These are phyloP conservation scores for Cherax destructor DNA, from an alignment of 1,140 invertebrate species.

Conservation along the genomic window DNA sequence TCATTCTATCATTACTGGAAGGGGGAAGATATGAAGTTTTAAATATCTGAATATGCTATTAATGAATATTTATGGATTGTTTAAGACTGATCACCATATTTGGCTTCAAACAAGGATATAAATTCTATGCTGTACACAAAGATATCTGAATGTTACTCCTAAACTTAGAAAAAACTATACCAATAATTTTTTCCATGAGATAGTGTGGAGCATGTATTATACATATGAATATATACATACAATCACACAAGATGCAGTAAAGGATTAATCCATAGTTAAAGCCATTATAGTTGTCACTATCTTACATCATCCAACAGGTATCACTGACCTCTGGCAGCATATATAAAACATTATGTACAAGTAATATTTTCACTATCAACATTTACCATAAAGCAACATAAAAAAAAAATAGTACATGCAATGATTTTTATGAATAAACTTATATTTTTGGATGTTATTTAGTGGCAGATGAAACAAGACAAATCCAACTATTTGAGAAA, in stretches of 20 bases:
- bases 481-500: constrained; percentile 21
- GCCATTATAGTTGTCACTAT: constrained; percentile 32
- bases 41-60: not conserved
- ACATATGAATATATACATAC: constrained; percentile 27
- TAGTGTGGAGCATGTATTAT: not conserved
- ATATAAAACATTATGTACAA: constrained; percentile 68
- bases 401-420: constrained; percentile 57
- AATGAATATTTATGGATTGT: not conserved
- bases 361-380: constrained; percentile 63
- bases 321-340: constrained; percentile 46
- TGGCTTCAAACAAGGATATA: constrained; percentile 1
- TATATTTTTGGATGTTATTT: constrained; percentile 55
- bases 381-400: constrained; percentile 63
- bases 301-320: constrained; percentile 48
- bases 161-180: not conserved
- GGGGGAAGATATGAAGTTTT: constrained; percentile 38
- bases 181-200: not conserved
- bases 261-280: constrained; percentile 34
- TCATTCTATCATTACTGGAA: constrained; percentile 41
- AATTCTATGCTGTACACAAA: constrained; percentile 2
- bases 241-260: constrained; percentile 15
- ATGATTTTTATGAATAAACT: constrained; percentile 45
- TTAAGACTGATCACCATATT: not conserved
- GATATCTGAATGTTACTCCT: not conserved
- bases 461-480: constrained; percentile 45